These are phyloP conservation scores for Macaria notata DNA, from an alignment of 2,888 invertebrate species.

Conservation along the genomic window DNA sequence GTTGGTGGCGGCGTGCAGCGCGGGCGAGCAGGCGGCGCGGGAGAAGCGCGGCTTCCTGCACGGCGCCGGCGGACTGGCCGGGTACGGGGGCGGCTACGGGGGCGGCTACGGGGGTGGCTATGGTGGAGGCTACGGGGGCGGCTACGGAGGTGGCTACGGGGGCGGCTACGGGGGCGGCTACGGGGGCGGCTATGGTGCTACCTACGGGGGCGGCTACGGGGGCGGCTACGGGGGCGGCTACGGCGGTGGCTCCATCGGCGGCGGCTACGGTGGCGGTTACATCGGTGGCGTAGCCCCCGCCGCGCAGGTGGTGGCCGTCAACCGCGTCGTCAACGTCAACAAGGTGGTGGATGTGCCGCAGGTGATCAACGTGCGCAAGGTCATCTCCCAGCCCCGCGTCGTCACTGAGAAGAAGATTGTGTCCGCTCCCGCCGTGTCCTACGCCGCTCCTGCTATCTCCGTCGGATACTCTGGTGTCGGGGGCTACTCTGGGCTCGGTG, in stretches of 20 bases:
- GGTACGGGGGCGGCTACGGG: conserved; percentile 28
- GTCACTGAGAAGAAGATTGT: no score
- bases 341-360: neutral
- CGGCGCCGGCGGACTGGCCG: conserved; percentile 33
- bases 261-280: neutral
- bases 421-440: no score
- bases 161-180: conserved; percentile 28
- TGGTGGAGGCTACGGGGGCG: conserved; percentile 5
- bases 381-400: conserved; percentile 36
- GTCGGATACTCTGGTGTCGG: no score
- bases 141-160: conserved; percentile 26
- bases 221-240: conserved; percentile 19
- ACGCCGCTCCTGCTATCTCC: no score
- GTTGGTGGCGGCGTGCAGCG: conserved; percentile 25
- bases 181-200: conserved; percentile 11
- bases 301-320: conserved; percentile 40
- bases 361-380: conserved; percentile 8
- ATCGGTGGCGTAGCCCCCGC: conserved; percentile 36
- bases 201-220: conserved; percentile 36
- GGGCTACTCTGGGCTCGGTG: conserved; percentile 1
- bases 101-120: conserved; percentile 22
- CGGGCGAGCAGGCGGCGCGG: conserved; percentile 32
- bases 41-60: conserved; percentile 27
- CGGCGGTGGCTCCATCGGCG: conserved; percentile 12
- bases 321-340: conserved; percentile 32